Evolutionary conservation across 2,797 vertebrate genomes (phyloP).

Genomic region (Sorex maritimensis): DNA sequence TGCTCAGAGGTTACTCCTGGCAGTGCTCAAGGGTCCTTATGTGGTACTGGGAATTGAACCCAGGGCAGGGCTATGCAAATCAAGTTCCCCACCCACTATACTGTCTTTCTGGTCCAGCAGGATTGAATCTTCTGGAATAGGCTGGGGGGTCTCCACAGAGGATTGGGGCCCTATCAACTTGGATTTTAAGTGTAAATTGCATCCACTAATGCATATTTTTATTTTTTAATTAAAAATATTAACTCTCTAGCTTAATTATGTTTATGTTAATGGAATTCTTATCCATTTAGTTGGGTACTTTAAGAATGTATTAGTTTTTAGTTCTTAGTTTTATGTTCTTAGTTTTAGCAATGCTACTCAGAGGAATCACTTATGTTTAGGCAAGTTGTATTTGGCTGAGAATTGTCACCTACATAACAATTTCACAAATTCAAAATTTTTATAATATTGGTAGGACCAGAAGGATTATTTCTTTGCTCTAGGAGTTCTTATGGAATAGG

Average conservation of each 20-base stretch:
- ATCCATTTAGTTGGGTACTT: constrained; percentile 9
- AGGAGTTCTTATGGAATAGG: background rate
- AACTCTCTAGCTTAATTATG: background rate
- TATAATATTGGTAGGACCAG: background rate
- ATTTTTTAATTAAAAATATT: constrained; percentile 51
- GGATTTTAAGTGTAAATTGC: background rate
- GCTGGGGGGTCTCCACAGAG: background rate
- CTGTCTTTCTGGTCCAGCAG: too few species aligned
- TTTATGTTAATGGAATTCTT: background rate
- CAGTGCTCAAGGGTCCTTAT: too few species aligned
- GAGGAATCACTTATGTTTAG: constrained; percentile 30
- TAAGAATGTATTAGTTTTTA: background rate
- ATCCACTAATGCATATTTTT: constrained; percentile 38
- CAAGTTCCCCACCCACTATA: too few species aligned
- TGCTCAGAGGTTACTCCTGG: too few species aligned
- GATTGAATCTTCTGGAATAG: background rate
- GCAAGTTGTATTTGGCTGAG: background rate
- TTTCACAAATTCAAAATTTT: background rate
- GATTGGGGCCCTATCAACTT: background rate
- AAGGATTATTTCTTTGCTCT: background rate
- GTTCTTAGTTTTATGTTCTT: background rate
- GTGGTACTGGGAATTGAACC: too few species aligned
- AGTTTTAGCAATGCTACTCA: constrained; percentile 3
- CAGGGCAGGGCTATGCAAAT: too few species aligned
- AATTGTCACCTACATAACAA: background rate